Percentiles rank a stretch among this genome's conserved stretches.
phyloP scores from a whole-genome alignment of 1,140 invertebrate species.

The Olivierus martensii region DNA sequence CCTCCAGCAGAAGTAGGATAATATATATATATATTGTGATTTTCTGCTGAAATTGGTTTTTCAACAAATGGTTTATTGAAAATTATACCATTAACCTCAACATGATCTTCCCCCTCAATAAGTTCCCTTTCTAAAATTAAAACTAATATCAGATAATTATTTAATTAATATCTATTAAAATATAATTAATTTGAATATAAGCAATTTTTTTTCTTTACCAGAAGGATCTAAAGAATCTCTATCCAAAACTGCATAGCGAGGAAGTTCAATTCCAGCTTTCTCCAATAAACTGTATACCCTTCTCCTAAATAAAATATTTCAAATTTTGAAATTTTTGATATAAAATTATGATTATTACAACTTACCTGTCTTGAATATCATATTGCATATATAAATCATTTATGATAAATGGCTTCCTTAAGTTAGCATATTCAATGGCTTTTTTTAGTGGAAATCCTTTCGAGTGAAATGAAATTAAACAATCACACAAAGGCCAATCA shows the following conservation, averaged over 20 bases:
- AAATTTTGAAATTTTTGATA: background rate
- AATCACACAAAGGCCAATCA: constrained; percentile 96
- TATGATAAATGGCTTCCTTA: constrained; percentile 90
- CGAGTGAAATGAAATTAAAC: constrained; percentile 96
- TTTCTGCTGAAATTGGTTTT: constrained; percentile 95
- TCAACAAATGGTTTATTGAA: constrained; percentile 99
- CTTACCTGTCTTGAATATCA: constrained; percentile 60
- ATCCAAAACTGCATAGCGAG: constrained; percentile 91
- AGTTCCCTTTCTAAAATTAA: constrained; percentile 39
- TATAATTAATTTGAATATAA: no score
- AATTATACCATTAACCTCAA: constrained; percentile 91
- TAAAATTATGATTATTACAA: background rate
- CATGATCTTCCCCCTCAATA: constrained; percentile 94
- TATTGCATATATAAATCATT: constrained; percentile 99
- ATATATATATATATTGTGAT: constrained; percentile 99
- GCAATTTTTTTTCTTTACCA: no score
- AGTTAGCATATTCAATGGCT: constrained; percentile 89
- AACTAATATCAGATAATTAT: no score
- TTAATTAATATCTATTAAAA: no score
- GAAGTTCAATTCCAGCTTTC: constrained; percentile 90
- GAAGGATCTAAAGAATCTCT: constrained; percentile 42
- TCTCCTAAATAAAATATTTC: constrained; percentile 37
- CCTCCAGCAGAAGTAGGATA: constrained; percentile 95
- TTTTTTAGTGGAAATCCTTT: constrained; percentile 94
- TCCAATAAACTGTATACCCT: constrained; percentile 91